These are phyloP conservation scores for Crotalus viridis DNA, from an alignment of 2,113 vertebrate species.

Conservation along the genomic window DNA sequence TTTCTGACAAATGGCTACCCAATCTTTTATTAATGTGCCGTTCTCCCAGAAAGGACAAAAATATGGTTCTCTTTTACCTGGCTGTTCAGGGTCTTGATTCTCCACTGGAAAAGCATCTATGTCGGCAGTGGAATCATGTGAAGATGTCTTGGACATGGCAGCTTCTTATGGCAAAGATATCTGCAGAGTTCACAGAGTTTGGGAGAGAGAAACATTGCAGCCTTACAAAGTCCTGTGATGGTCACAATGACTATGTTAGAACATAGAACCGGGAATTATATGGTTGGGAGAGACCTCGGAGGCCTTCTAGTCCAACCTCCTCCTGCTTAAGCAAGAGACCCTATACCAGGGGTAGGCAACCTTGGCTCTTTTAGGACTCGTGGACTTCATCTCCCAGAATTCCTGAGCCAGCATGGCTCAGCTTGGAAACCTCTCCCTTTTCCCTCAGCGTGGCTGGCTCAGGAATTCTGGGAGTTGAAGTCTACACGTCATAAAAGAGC, in stretches of 20 bases:
- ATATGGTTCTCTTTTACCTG: constrained; percentile 53
- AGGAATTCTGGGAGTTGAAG: too few species aligned
- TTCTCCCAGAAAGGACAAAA: not conserved
- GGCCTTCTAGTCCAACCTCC: too few species aligned
- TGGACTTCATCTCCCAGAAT: too few species aligned
- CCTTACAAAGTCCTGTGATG: not conserved
- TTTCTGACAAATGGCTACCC: too few species aligned
- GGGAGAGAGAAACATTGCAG: not conserved
- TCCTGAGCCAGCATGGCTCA: too few species aligned
- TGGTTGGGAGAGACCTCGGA: too few species aligned
- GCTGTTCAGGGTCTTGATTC: constrained; percentile 7
- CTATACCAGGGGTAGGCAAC: too few species aligned
- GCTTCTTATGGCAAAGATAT: not conserved
- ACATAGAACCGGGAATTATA: not conserved
- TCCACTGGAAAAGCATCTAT: not conserved
- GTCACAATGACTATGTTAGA: not conserved
- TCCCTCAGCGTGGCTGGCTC: too few species aligned
- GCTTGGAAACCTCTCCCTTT: too few species aligned
- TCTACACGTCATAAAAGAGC: too few species aligned
- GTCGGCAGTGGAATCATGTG: rapidly evolving
- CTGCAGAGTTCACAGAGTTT: constrained; percentile 34
- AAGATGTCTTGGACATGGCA: not conserved
- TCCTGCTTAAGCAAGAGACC: too few species aligned
- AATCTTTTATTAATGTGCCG: not conserved
- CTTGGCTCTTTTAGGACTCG: too few species aligned